Percentiles rank a stretch among this genome's conserved stretches.
phyloP scores from a whole-genome alignment of 2,888 invertebrate species.

The Corythucha ciliata region DNA sequence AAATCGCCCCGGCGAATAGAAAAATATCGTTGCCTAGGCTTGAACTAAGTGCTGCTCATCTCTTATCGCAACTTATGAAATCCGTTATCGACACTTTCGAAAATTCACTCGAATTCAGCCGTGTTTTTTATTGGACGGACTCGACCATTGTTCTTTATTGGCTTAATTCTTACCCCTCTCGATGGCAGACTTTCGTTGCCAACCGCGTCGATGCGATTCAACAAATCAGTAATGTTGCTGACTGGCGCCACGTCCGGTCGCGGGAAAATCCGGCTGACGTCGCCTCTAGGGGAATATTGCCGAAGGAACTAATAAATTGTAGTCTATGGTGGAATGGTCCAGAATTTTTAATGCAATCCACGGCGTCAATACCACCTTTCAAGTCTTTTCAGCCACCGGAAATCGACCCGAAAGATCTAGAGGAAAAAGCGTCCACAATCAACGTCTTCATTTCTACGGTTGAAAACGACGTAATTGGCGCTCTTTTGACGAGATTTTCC shows the following conservation, averaged over 20 bases:
- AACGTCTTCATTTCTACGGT: too few species aligned
- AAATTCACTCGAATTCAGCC: neutral
- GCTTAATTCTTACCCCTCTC: neutral
- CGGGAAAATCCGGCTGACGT: slow-evolving; percentile 4
- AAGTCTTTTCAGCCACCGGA: too few species aligned
- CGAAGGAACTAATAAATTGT: neutral
- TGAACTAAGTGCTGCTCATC: neutral
- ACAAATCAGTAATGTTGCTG: neutral
- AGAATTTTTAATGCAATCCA: too few species aligned
- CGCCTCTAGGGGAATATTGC: slow-evolving; percentile 4
- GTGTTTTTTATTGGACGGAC: slow-evolving; percentile 3
- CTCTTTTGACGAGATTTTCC: too few species aligned
- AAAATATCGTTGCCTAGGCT: slow-evolving; percentile 2
- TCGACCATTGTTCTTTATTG: slow-evolving; percentile 8
- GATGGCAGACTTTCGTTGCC: slow-evolving; percentile 3
- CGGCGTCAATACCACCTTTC: too few species aligned
- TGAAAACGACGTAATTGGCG: too few species aligned
- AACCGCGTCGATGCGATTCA: slow-evolving; percentile 2
- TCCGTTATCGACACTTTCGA: slow-evolving; percentile 25
- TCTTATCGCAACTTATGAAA: slow-evolving; percentile 22
- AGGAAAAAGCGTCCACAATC: too few species aligned
- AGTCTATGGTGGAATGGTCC: slow-evolving; percentile 6
- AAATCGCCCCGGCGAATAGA: slow-evolving; percentile 19
- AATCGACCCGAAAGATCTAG: too few species aligned
- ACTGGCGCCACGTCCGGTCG: neutral